Conservation (phyloP, 2,888 invertebrate genomes). For the Halictus ligatus region DNA sequence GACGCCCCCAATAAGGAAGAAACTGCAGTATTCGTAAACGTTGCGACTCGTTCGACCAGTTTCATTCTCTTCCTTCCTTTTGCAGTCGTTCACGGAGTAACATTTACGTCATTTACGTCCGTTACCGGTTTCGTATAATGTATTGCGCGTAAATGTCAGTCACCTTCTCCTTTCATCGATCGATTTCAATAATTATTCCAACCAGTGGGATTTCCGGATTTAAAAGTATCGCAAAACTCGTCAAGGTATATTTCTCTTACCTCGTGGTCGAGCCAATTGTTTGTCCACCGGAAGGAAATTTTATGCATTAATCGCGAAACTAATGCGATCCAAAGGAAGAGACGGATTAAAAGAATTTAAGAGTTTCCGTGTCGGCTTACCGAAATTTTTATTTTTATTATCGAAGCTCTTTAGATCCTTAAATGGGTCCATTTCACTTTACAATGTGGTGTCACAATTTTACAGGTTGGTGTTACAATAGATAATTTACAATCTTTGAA, state of each 20-base stretch:
- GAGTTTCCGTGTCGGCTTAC: too few relatives aligned
- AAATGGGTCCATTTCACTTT: too few relatives aligned
- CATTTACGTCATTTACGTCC: background rate
- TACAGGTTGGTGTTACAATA: too few relatives aligned
- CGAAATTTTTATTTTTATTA: too few relatives aligned
- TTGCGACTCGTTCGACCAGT: background rate
- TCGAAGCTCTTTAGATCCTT: too few relatives aligned
- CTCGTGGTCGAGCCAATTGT: background rate
- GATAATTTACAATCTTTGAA: too few relatives aligned
- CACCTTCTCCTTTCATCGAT: background rate
- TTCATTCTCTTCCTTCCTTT: background rate
- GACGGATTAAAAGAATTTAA: too few relatives aligned
- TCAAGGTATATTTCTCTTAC: background rate
- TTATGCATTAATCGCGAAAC: too few relatives aligned
- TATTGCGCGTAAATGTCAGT: background rate
- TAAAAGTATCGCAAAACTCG: background rate
- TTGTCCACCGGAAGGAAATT: background rate
- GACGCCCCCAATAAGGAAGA: constrained; percentile 11
- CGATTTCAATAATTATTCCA: background rate
- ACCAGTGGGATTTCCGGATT: background rate
- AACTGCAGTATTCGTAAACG: background rate
- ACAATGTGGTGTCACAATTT: too few relatives aligned
- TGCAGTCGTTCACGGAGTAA: too few relatives aligned
- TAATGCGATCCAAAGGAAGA: too few relatives aligned
- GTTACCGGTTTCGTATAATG: background rate